phyloP scores from a whole-genome alignment of 1,140 invertebrate genomes.

The Centruroides sculpturatus region DNA sequence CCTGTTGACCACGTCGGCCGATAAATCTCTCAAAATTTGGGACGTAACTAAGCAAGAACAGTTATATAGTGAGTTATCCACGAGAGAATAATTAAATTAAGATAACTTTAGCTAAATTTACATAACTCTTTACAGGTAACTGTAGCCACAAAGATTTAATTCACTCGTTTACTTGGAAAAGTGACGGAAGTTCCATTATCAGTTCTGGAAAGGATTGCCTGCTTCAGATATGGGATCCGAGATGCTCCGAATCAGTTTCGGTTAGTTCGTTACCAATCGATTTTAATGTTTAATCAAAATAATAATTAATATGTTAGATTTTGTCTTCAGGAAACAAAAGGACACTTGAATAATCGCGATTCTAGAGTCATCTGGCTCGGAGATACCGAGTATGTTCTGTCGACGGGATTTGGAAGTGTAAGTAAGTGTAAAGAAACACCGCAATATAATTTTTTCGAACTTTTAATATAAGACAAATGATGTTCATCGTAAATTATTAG shows the following conservation, averaged over 20 bases:
- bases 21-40: slow-evolving; percentile 67
- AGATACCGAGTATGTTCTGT: slow-evolving; percentile 59
- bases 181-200: slow-evolving; percentile 48
- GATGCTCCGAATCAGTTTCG: slow-evolving; percentile 36
- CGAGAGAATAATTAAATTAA: no score
- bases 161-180: slow-evolving; percentile 68
- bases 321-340: slow-evolving; percentile 37
- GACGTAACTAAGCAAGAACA: slow-evolving; percentile 64
- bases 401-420: slow-evolving; percentile 49
- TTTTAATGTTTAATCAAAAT: neutral
- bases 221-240: slow-evolving; percentile 62
- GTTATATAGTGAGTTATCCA: slow-evolving; percentile 36
- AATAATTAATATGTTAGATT: neutral
- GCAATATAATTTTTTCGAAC: no score
- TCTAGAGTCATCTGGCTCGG: slow-evolving; percentile 78
- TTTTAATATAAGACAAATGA: no score
- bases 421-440: slow-evolving; percentile 8
- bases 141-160: slow-evolving; percentile 66
- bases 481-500: slow-evolving; percentile 23
- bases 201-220: slow-evolving; percentile 67
- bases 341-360: slow-evolving; percentile 79
- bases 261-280: slow-evolving; percentile 5
- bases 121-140: slow-evolving; percentile 38
- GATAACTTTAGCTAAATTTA: no score
- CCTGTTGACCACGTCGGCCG: slow-evolving; percentile 62